Evolutionary conservation across 2,888 invertebrate species (phyloP).

Genomic region (Rhagonycha lutea): DNA sequence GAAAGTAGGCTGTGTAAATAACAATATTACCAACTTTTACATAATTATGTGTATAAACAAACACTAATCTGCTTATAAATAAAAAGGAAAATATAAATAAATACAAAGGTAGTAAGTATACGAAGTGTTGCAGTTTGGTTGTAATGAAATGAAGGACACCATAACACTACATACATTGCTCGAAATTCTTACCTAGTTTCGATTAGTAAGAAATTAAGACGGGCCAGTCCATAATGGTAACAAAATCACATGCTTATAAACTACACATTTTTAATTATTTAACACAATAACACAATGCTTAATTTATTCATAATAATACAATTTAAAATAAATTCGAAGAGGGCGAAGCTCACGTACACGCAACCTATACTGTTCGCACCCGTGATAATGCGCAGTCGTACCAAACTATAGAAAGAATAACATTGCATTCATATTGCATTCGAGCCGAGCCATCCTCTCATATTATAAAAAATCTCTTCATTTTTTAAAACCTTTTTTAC

Average conservation of each 20-base stretch:
- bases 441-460: not conserved
- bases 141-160: constrained; percentile 14
- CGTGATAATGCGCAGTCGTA: constrained; percentile 45
- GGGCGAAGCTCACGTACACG: constrained; percentile 53
- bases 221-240: not conserved
- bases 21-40: not conserved
- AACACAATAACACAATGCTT: constrained; percentile 49
- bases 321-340: constrained; percentile 49
- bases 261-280: constrained; percentile 22
- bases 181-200: constrained; percentile 21
- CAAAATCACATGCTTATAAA: not conserved
- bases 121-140: not conserved
- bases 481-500: not conserved
- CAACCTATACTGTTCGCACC: constrained; percentile 41
- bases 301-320: constrained; percentile 23
- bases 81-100: not conserved
- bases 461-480: not conserved
- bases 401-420: constrained; percentile 1
- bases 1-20: constrained; percentile 8
- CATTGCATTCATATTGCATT: constrained; percentile 3
- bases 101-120: not conserved
- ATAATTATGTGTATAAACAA: not conserved
- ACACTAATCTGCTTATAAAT: not conserved
- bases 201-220: not conserved
- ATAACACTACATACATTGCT: constrained; percentile 22